These are phyloP conservation scores for Acipenser ruthenus DNA, from an alignment of 2,797 vertebrate species.

Conservation along the genomic window DNA sequence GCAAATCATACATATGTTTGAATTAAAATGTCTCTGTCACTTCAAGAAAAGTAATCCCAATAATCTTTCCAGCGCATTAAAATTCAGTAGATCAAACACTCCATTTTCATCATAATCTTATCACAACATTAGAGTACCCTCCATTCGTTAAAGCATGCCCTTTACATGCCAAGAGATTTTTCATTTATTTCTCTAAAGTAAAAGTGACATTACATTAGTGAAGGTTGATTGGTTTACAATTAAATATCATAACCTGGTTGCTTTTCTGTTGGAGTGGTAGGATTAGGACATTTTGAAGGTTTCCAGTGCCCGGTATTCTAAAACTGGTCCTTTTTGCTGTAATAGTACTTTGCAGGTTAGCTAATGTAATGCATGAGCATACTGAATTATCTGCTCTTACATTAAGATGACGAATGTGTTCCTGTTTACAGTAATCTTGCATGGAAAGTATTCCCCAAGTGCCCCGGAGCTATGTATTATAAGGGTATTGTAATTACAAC, in stretches of 20 bases:
- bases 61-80: slow-evolving; percentile 42
- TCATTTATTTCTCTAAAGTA: slow-evolving; percentile 62
- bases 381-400: not conserved
- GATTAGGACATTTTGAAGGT: slow-evolving; percentile 18
- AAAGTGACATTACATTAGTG: slow-evolving; percentile 53
- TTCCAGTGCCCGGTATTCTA: not conserved
- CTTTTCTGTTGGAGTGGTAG: slow-evolving; percentile 46
- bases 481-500: slow-evolving; percentile 48
- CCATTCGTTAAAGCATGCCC: slow-evolving; percentile 43
- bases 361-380: not conserved
- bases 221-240: slow-evolving; percentile 60
- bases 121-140: slow-evolving; percentile 41
- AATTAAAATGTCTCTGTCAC: slow-evolving; percentile 61
- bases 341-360: not conserved
- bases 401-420: slow-evolving; percentile 34
- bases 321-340: not conserved
- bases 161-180: slow-evolving; percentile 60
- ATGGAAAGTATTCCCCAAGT: slow-evolving; percentile 31
- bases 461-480: slow-evolving; percentile 26
- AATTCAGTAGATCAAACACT: slow-evolving; percentile 40
- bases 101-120: slow-evolving; percentile 37
- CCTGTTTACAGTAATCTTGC: slow-evolving; percentile 39
- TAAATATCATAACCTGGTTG: slow-evolving; percentile 60
- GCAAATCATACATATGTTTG: slow-evolving; percentile 43
- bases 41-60: slow-evolving; percentile 49